phyloP scores from a whole-genome alignment of 2,113 vertebrate species.

The Lethenteron reissneri region DNA sequence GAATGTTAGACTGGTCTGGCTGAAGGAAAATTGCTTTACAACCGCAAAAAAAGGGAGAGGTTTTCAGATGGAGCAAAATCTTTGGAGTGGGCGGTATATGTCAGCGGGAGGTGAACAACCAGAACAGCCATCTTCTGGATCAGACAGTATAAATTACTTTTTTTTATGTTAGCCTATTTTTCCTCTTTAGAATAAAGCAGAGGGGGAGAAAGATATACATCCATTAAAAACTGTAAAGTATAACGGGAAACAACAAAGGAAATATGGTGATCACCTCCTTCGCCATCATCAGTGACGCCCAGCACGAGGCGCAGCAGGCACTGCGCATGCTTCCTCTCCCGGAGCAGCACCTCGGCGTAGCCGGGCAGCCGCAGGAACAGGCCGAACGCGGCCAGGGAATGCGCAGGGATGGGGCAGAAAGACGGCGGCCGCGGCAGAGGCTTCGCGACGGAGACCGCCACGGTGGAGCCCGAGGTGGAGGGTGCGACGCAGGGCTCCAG shows the following conservation, averaged over 20 bases:
- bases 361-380: conserved; percentile 88
- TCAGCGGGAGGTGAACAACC: background rate
- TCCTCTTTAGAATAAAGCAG: background rate
- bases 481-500: conserved; percentile 18
- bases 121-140: background rate
- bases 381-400: conserved; percentile 89
- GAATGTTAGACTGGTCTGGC: no score
- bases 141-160: background rate
- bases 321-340: conserved; percentile 93
- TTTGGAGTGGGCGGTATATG: no score
- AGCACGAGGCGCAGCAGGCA: conserved; percentile 86
- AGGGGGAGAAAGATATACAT: background rate
- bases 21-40: no score
- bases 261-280: conserved; percentile 68
- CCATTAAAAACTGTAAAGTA: background rate
- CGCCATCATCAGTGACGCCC: conserved; percentile 90
- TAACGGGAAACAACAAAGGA: conserved; percentile 10
- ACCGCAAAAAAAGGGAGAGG: no score
- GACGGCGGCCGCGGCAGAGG: conserved; percentile 30
- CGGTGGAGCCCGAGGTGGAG: conserved; percentile 17
- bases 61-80: no score
- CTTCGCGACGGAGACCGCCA: background rate
- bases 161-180: background rate
- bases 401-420: conserved; percentile 87
- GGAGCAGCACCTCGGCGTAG: conserved; percentile 88